Conservation (phyloP, 2,888 invertebrate species). For the Epirrhoe alternata region DNA sequence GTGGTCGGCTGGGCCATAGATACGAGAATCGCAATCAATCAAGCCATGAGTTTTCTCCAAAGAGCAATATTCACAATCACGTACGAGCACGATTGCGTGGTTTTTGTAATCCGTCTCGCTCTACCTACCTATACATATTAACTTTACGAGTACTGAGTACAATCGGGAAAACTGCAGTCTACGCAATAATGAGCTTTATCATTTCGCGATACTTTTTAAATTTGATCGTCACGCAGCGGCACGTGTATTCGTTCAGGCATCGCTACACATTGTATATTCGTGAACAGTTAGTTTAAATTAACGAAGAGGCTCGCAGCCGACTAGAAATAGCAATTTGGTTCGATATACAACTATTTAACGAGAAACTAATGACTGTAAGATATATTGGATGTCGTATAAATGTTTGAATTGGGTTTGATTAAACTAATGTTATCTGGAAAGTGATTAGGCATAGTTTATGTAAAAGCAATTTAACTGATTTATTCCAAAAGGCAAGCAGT, state of each 20-base stretch:
- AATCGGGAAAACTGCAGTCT: slow-evolving; percentile 37
- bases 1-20: slow-evolving; percentile 16
- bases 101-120: slow-evolving; percentile 44
- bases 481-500: neutral
- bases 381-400: slow-evolving; percentile 41
- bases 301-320: slow-evolving; percentile 53
- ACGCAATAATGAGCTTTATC: slow-evolving; percentile 32
- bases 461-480: slow-evolving; percentile 5
- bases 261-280: slow-evolving; percentile 56
- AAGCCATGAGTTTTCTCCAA: slow-evolving; percentile 37
- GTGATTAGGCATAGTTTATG: slow-evolving; percentile 36
- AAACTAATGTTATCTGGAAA: slow-evolving; percentile 39
- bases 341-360: slow-evolving; percentile 55
- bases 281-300: slow-evolving; percentile 63
- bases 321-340: slow-evolving; percentile 55
- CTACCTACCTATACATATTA: slow-evolving; percentile 38
- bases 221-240: slow-evolving; percentile 50
- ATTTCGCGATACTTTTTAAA: slow-evolving; percentile 25
- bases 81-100: slow-evolving; percentile 39
- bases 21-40: slow-evolving; percentile 28
- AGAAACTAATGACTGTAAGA: slow-evolving; percentile 48
- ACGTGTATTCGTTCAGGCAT: slow-evolving; percentile 54
- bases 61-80: slow-evolving; percentile 40
- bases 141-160: slow-evolving; percentile 35
- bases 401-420: slow-evolving; percentile 43